Base-by-base conservation (phyloP, 2,113 vertebrate species). In the Galeopterus variegatus region DNA sequence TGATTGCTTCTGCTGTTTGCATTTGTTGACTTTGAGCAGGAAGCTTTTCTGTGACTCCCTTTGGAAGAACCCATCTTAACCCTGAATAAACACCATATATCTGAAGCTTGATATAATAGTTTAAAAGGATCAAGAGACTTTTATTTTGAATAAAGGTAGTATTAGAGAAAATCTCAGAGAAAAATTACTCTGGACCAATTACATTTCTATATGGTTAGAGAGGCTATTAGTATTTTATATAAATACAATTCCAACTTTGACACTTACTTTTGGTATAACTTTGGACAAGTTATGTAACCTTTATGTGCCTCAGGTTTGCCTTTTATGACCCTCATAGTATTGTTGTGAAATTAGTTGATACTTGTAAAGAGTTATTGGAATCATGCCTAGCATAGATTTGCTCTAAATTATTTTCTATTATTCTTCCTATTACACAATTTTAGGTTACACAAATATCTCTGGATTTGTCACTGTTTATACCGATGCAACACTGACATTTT, bases 141-240 rank as follows among this genome's bases (percentile, higher is more conserved):
- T 92, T 89, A 85, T 80, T 80, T 94, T 96, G 87, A 96, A 89
- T 87, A 96, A 91, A 89, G 17, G 33, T 28, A 92, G n/a, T 65
- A 83, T 87, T 96, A 95, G 73, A 82, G 36, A 64, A 93, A 94
- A 97, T 72, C 12, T 50, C 41, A 96, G 69, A 52, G 36, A 83
- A 96, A 96, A 97, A 89, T 96, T 95, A 86, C 73, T 65, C 67
- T 93, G 26, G 12, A 73, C 26, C 50, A 93, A 94, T 92, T 93
- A 95, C 21, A 83, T 79, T 95, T 96, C 73, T 70, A 36, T 70
- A 75, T 58, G 56, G 12, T 72, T 83, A 79, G 45, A 79, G 12
- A 89, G 33, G 2, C 45, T 82, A 69, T 77, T 95, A 65, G 64
- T 60, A 92, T 89, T 77, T 92, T 88, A 72, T 33, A 11, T n/a